Evolutionary conservation across 2,113 vertebrate species (phyloP).

Genomic region (Perognathus longimembris): DNA sequence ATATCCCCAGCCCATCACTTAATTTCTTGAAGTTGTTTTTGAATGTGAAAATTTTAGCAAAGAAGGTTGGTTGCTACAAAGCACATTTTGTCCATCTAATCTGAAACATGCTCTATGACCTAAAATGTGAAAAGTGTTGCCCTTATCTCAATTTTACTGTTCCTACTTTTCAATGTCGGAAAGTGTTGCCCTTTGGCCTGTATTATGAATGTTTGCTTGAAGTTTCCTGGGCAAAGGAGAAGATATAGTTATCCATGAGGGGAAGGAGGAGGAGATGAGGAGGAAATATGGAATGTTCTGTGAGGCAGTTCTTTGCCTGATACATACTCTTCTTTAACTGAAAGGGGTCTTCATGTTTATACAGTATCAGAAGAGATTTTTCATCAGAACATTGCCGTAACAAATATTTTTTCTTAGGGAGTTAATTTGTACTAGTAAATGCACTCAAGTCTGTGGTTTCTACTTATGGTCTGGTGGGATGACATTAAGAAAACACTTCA

Average conservation of each 20-base stretch:
- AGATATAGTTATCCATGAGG: not conserved
- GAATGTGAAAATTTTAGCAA: not conserved
- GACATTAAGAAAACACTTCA: not conserved
- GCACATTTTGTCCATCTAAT: not conserved
- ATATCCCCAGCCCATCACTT: too few species aligned
- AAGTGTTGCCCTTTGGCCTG: not conserved
- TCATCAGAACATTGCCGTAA: not conserved
- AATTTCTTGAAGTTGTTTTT: not conserved
- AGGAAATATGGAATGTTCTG: not conserved
- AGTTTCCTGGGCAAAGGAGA: constrained; percentile 3
- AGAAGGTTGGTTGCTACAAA: not conserved
- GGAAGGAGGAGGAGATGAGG: not conserved
- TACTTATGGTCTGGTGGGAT: not conserved
- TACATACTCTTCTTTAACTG: not conserved
- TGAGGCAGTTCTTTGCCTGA: not conserved
- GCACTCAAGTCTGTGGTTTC: not conserved
- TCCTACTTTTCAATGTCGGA: constrained; percentile 14
- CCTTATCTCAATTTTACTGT: not conserved
- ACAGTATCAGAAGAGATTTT: not conserved
- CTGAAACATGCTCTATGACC: not conserved
- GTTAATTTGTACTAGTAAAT: not conserved
- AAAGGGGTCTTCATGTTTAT: not conserved
- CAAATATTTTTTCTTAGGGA: not conserved
- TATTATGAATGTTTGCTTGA: not conserved
- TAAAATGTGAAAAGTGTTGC: not conserved